Conservation (phyloP, 1,140 invertebrate species). For the Sinonovacula constricta region DNA sequence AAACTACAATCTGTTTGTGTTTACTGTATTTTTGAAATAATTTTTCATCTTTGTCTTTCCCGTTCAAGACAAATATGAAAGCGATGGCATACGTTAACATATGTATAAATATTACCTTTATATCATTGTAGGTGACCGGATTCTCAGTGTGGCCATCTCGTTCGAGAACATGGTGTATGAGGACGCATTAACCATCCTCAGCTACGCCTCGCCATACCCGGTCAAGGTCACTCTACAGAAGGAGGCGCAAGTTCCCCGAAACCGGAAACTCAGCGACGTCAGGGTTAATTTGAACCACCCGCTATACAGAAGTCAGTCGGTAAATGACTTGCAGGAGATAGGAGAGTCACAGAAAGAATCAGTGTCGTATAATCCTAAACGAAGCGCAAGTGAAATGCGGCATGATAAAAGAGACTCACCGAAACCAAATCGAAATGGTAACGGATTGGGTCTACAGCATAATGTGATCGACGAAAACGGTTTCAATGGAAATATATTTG, state of each 20-base stretch:
- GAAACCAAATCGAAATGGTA: background rate
- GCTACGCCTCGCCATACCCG: constrained; percentile 95
- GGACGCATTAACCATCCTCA: constrained; percentile 92
- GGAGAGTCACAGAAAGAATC: constrained; percentile 23
- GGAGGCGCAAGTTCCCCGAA: constrained; percentile 47
- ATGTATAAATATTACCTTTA: constrained; percentile 18
- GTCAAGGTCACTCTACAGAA: constrained; percentile 79
- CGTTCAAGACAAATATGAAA: background rate
- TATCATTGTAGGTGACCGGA: constrained; percentile 87
- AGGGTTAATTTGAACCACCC: constrained; percentile 80
- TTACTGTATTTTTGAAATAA: background rate
- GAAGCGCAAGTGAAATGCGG: constrained; percentile 61
- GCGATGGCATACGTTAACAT: background rate
- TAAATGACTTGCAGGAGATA: constrained; percentile 80
- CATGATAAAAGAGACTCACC: constrained; percentile 56
- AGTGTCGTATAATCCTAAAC: constrained; percentile 55
- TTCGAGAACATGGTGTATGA: constrained; percentile 93
- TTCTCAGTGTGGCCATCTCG: constrained; percentile 90
- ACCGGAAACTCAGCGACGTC: constrained; percentile 43
- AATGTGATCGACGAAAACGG: background rate
- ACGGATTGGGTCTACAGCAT: background rate
- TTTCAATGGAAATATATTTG: background rate
- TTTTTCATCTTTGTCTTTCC: background rate
- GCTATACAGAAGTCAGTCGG: constrained; percentile 85
- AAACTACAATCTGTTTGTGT: no score